phyloP scores from a whole-genome alignment of 2,797 vertebrate species.

The Sebastes vulpes region DNA sequence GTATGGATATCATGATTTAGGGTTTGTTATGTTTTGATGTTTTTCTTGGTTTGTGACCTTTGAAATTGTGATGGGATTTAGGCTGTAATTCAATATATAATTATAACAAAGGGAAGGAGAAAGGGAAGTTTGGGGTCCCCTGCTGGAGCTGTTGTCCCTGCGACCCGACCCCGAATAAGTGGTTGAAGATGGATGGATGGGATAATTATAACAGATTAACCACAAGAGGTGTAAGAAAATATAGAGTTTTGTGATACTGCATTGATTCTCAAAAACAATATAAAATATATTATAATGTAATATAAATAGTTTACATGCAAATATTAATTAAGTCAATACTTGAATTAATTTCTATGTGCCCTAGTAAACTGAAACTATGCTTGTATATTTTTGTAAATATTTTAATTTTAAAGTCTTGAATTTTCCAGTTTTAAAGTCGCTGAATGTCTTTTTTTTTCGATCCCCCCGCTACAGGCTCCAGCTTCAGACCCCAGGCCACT shows the following conservation, averaged over 20 bases:
- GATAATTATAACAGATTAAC: not conserved
- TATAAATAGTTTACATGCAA: not conserved
- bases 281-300: not conserved
- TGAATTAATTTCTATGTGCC: too few relatives aligned
- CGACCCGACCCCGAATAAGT: too few relatives aligned
- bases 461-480: slow-evolving; percentile 85
- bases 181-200: too few relatives aligned
- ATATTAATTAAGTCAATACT: too few relatives aligned
- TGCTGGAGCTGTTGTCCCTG: too few relatives aligned
- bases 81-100: not conserved
- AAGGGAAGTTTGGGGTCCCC: too few relatives aligned
- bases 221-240: too few relatives aligned
- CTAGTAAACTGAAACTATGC: not conserved
- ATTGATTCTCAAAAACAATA: not conserved
- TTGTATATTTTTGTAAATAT: not conserved
- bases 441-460: not conserved
- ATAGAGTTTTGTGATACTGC: too few relatives aligned
- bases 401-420: not conserved
- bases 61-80: not conserved
- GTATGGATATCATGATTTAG: not conserved
- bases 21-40: not conserved
- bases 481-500: slow-evolving; percentile 92
- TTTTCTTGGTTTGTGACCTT: not conserved
- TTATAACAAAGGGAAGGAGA: not conserved
- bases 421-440: not conserved